phyloP scores from a whole-genome alignment of 2,888 invertebrate species.

The Acanthosoma haemorrhoidale region DNA sequence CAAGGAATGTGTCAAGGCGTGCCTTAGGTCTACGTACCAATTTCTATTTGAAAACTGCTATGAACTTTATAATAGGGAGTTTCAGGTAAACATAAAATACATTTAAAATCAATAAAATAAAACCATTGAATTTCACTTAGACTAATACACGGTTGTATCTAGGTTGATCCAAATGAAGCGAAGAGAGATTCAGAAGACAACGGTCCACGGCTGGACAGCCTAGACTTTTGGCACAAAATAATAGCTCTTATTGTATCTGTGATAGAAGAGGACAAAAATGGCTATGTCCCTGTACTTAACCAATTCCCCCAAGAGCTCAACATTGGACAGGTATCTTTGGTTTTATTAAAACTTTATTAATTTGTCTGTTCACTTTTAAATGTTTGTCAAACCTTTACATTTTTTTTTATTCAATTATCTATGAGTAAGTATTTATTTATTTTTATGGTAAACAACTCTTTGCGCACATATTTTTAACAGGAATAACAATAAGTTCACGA shows the following conservation, averaged over 20 bases:
- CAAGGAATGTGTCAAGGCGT: conserved; percentile 98
- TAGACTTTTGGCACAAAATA: conserved; percentile 97
- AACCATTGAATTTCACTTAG: background rate
- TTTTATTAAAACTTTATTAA: background rate
- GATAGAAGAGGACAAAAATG: conserved; percentile 97
- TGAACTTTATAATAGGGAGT: conserved; percentile 90
- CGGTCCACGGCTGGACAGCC: conserved; percentile 78
- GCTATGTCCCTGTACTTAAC: conserved; percentile 95
- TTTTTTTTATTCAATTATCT: background rate
- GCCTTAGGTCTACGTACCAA: conserved; percentile 97
- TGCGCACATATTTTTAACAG: too few relatives aligned
- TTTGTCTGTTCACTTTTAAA: background rate
- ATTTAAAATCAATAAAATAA: background rate
- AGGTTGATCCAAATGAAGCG: conserved; percentile 84
- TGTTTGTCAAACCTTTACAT: background rate
- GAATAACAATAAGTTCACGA: too few relatives aligned
- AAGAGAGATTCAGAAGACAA: conserved; percentile 83
- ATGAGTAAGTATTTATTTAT: too few relatives aligned
- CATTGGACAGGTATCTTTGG: conserved; percentile 76
- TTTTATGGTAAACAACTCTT: too few relatives aligned
- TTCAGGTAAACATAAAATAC: conserved; percentile 59
- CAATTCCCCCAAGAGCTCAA: conserved; percentile 99
- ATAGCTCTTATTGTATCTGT: conserved; percentile 96
- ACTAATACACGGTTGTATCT: conserved; percentile 36
- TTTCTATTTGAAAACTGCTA: conserved; percentile 99